phyloP scores from a whole-genome alignment of 2,113 vertebrate genomes.

The Psephotus haematonotus region DNA sequence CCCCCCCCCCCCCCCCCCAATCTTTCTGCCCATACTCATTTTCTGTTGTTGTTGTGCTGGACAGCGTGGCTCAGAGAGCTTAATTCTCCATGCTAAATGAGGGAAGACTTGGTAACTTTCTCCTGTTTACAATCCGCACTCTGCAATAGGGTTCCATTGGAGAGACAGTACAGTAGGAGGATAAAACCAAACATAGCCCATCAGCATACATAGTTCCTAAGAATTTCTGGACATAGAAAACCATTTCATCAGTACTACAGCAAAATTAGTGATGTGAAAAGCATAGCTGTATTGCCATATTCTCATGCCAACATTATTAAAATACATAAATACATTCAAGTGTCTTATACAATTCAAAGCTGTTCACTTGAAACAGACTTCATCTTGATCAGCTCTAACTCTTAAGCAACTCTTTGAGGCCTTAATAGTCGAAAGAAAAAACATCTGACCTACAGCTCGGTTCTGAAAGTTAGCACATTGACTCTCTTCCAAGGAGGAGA shows the following conservation, averaged over 20 bases:
- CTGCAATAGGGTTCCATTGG: neutral
- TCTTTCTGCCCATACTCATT: neutral
- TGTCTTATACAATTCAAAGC: neutral
- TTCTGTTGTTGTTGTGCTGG: neutral
- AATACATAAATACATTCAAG: neutral
- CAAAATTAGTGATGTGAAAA: neutral
- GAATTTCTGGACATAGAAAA: neutral
- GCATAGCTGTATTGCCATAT: neutral
- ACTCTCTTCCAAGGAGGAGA: neutral
- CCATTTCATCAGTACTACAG: neutral
- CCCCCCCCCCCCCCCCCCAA: too few relatives aligned
- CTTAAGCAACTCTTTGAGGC: neutral
- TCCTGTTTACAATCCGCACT: neutral
- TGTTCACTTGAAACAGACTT: neutral
- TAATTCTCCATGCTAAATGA: neutral
- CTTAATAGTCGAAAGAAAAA: neutral
- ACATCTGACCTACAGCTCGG: neutral
- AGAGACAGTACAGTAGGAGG: neutral
- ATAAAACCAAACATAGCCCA: neutral
- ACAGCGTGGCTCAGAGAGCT: neutral
- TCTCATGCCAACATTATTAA: neutral
- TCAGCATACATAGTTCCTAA: neutral
- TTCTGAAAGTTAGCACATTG: neutral
- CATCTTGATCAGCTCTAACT: neutral
- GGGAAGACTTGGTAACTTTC: neutral